A percentile compares a stretch with the other conserved stretches of the same genome.
phyloP scores from a whole-genome alignment of 1,140 invertebrate genomes.

The Tetramorium parvispinum region DNA sequence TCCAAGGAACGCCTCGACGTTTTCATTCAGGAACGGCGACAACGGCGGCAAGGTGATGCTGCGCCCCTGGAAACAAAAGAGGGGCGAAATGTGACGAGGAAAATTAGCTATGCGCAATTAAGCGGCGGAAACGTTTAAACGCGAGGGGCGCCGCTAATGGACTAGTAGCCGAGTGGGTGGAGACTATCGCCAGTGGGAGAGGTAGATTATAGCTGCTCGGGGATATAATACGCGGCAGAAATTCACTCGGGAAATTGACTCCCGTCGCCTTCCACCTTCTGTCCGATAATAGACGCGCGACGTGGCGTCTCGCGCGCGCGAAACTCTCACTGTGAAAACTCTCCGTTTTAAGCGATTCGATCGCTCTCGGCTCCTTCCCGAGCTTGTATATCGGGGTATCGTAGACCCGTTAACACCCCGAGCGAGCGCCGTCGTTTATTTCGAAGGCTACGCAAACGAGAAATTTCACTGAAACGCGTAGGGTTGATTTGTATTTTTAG shows the following conservation, averaged over 20 bases:
- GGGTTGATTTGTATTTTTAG: background rate
- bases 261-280: constrained; percentile 49
- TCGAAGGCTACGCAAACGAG: constrained; percentile 1
- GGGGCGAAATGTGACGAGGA: constrained; percentile 68
- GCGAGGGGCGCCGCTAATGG: constrained; percentile 75
- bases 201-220: constrained; percentile 40
- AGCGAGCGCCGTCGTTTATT: constrained; percentile 13
- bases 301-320: constrained; percentile 11
- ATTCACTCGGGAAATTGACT: constrained; percentile 69
- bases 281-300: constrained; percentile 45
- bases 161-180: constrained; percentile 68
- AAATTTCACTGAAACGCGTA: background rate
- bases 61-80: constrained; percentile 69
- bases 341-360: background rate
- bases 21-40: background rate
- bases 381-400: background rate
- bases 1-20: background rate
- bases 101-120: constrained; percentile 79
- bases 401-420: background rate
- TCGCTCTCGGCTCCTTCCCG: background rate
- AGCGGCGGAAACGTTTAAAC: constrained; percentile 78
- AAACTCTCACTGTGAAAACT: constrained; percentile 38
- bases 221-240: constrained; percentile 68
- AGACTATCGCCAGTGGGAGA: constrained; percentile 35
- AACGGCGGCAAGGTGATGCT: constrained; percentile 28